These are phyloP conservation scores for Myrmecobius fasciatus DNA, from an alignment of 2,113 vertebrate genomes.

Conservation along the genomic window DNA sequence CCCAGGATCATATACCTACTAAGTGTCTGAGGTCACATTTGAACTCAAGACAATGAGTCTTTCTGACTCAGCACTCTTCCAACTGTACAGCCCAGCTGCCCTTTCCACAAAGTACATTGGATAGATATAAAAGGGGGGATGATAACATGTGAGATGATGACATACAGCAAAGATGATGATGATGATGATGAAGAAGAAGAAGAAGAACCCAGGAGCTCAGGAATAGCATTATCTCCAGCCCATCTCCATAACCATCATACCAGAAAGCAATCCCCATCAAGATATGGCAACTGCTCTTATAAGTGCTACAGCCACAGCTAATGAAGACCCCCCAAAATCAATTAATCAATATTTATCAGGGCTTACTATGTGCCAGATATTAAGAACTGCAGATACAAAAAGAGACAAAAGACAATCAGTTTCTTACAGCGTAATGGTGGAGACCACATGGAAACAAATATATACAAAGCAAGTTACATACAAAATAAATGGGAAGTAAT, in stretches of 20 bases:
- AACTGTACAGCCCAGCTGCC: background rate
- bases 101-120: background rate
- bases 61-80: background rate
- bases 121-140: background rate
- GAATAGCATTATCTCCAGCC: background rate
- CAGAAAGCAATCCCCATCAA: background rate
- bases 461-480: background rate
- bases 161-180: background rate
- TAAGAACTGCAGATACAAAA: background rate
- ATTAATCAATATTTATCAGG: background rate
- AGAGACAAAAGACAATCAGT: background rate
- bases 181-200: background rate
- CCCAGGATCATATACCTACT: background rate
- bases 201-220: background rate
- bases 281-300: background rate
- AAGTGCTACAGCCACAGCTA: background rate
- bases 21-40: background rate
- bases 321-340: background rate
- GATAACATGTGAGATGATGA: background rate
- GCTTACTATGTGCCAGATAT: background rate
- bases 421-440: background rate
- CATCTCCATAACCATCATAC: background rate
- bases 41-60: background rate
- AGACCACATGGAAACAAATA: background rate
- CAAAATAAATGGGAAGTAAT: background rate